A percentile compares a stretch with the other conserved stretches of the same genome.
Evolutionary conservation across 2,797 vertebrate genomes (phyloP).

Genomic region (Enteromius paludinosus): DNA sequence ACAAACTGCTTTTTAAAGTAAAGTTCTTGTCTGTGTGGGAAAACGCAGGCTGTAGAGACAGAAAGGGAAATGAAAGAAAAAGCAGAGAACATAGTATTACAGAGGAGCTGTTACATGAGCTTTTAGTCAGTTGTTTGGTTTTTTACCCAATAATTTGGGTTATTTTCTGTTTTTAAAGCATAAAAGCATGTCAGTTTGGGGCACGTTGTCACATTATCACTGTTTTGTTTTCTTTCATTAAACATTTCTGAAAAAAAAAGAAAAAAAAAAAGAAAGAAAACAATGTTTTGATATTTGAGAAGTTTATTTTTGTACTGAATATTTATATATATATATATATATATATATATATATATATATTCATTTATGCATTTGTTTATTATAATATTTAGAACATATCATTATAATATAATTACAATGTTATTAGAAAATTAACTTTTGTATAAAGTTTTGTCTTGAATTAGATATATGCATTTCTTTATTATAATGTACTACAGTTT

Average conservation of each 20-base stretch:
- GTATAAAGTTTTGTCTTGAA: no score
- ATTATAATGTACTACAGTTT: background rate
- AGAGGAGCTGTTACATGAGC: background rate
- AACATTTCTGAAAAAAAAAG: no score
- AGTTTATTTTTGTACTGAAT: background rate
- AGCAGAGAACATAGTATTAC: no score
- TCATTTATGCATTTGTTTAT: no score
- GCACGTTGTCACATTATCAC: background rate
- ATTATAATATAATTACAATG: no score
- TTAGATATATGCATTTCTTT: no score
- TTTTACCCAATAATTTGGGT: background rate
- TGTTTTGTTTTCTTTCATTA: background rate
- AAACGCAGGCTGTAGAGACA: slow-evolving; percentile 22
- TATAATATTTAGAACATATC: no score
- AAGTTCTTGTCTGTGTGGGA: background rate
- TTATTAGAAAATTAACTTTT: no score
- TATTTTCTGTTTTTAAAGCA: background rate
- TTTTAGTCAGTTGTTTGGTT: background rate
- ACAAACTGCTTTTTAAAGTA: background rate
- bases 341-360: no score
- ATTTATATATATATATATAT: no score
- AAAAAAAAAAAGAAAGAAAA: background rate
- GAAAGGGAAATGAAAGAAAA: slow-evolving; percentile 25
- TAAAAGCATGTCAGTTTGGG: no score
- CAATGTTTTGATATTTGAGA: background rate